Conservation (phyloP, 2,113 vertebrate genomes). For the Oostethus manadensis region DNA sequence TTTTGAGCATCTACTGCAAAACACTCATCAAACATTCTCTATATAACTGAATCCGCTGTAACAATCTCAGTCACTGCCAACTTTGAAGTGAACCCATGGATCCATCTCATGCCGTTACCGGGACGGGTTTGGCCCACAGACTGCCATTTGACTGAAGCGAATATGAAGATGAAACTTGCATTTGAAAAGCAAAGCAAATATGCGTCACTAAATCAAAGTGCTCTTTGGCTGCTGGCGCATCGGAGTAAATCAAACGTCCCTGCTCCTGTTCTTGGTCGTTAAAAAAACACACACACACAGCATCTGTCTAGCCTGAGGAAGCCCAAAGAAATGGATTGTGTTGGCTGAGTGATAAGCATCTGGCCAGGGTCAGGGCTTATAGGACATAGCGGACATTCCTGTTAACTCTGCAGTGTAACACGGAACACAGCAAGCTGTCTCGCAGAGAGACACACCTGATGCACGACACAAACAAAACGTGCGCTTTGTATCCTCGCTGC, state of each 20-base stretch:
- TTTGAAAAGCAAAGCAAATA: constrained; percentile 6
- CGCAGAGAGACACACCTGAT: not conserved
- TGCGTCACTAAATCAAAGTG: not conserved
- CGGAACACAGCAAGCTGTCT: constrained; percentile 10
- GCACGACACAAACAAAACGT: not conserved
- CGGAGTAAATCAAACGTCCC: constrained; percentile 21
- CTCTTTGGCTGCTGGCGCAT: not conserved
- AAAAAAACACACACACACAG: constrained; percentile 11
- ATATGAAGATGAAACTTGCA: constrained; percentile 9
- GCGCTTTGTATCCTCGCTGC: not conserved
- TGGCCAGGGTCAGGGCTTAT: constrained; percentile 21
- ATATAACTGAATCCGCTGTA: too few relatives aligned
- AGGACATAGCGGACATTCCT: constrained; percentile 30
- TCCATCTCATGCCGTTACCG: too few relatives aligned
- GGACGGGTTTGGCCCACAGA: too few relatives aligned
- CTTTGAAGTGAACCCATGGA: too few relatives aligned
- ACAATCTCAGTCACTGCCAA: too few relatives aligned
- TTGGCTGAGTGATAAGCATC: constrained; percentile 35
- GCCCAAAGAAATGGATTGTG: constrained; percentile 16
- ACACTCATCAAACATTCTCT: too few relatives aligned
- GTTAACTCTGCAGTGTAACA: constrained; percentile 10
- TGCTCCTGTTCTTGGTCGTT: constrained; percentile 15
- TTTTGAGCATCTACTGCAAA: too few relatives aligned
- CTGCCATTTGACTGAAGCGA: not conserved
- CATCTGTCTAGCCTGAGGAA: constrained; percentile 8